Base-by-base conservation (phyloP, 1,140 invertebrate genomes). In the Bombus fervidus region DNA sequence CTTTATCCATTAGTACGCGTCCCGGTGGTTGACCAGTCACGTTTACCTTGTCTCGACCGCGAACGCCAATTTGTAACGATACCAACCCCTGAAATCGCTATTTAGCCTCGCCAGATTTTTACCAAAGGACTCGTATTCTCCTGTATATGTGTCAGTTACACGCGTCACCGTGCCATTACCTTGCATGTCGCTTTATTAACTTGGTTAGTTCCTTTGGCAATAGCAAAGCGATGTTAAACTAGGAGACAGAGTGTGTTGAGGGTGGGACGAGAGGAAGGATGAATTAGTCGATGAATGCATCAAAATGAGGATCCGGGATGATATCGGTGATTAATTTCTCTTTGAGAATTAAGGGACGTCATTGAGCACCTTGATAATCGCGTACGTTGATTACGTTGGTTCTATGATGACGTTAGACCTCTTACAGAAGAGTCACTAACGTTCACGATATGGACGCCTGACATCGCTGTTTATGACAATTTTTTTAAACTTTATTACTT, bases 1-100 rank as follows among this genome's bases (percentile, higher is more conserved):
- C 83, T 89, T 89, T 89, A 89, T 87, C 88, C 86, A 90, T 90
- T 90, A 89, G 86, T 87, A 85, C 59, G 43, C 72, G 43, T 82
- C 31, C 62, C 22, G 85, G 28, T 75, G 79, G 39, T 68, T 41
- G 62, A 73, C 31, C 22, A 81, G 64, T 83, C 64, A 34, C 43
- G 37, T 82, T 81, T 31, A 34, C 64, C 41, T 41, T 5, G n/a
- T 15, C 57, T 43, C 34, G 10, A 34, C 39, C 57, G 57, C 71
- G n/a, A 15, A 62, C 22, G 41, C 71, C 71, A 62, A 72, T 64
- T 64, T 74, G 71, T 39, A 68, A 37, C 34, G 28, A 57, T 8
- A n/a, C 77, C 31, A 31, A 34, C 31, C 3, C 13, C 28, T 39
- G 28, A 39, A n/a, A 39, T 68, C 13, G 47, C 15, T 81, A 72